Conservation (phyloP, 2,797 vertebrate genomes). For the Pachyuromys duprasi region DNA sequence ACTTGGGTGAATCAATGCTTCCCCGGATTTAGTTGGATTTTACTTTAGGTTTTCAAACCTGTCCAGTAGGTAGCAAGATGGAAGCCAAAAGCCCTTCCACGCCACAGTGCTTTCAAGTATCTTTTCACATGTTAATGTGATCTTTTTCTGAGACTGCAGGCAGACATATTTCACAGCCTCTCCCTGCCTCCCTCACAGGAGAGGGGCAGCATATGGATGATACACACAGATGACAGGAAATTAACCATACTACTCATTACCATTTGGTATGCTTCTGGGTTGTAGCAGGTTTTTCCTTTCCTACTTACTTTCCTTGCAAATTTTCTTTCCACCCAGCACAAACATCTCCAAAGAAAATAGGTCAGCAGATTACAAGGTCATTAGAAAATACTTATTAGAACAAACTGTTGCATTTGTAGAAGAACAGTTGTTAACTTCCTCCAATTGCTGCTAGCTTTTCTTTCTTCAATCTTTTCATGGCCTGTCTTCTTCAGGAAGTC, state of each 20-base stretch:
- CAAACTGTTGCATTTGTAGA: not conserved
- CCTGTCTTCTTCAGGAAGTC: constrained; percentile 48
- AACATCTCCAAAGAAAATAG: constrained; percentile 59
- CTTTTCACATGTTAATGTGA: constrained; percentile 67
- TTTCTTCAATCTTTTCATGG: constrained; percentile 52
- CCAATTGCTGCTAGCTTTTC: constrained; percentile 7
- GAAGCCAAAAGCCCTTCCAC: constrained; percentile 52
- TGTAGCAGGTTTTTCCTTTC: constrained; percentile 30
- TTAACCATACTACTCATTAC: not conserved
- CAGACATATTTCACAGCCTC: not conserved
- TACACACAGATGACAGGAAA: constrained; percentile 19
- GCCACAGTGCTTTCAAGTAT: constrained; percentile 28
- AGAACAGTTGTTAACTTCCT: constrained; percentile 24
- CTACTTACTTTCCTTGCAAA: constrained; percentile 27
- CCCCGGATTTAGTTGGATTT: constrained; percentile 55
- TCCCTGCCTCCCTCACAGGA: not conserved
- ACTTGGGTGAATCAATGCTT: constrained; percentile 66
- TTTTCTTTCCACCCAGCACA: constrained; percentile 14
- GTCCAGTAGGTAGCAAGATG: constrained; percentile 60
- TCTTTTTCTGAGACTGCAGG: constrained; percentile 40
- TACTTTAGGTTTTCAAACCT: constrained; percentile 55
- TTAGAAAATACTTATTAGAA: constrained; percentile 61
- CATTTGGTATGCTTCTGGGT: constrained; percentile 26
- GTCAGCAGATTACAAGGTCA: constrained; percentile 49
- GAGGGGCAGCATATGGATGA: not conserved